Base-by-base conservation (phyloP, 1,140 invertebrate genomes). In the Odontomachus brunneus region DNA sequence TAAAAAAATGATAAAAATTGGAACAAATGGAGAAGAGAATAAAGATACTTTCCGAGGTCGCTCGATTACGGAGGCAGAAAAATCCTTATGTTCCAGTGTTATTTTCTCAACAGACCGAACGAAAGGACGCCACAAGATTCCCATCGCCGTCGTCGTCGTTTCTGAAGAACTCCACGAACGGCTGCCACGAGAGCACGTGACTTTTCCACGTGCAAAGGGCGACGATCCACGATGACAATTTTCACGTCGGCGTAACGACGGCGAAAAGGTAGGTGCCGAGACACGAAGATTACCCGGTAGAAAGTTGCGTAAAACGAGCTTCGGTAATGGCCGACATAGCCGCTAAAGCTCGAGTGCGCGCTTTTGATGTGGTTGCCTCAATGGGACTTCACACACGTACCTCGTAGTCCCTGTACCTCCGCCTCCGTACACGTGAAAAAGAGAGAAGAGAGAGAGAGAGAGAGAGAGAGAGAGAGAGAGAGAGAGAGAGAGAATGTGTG, bases 281-380 rank as follows among this genome's bases (percentile, higher is more conserved):
- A 33, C 44, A 51, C 33, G 33, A 83, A 83, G 82, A 87, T 87
- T 84, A 65, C 29, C 65, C 44, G 49, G 38, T 57, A 63, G 62
- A 86, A 87, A 87, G 82, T 87, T 87, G 85, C 86, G 86, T 81
- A 80, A 88, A 88, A 87, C 44, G 85, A 84, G 75, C 38, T 49
- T 33, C 81, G 57, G 82, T 81, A 81, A 74, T 84, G 84, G 82
- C n/a, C 63, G 51, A 69, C 82, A 55, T 84, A 48, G 55, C 57
- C 81, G 84, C 65, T 44, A 74, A 87, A 86, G 84, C 80, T 83
- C 71, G 29, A 83, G 76, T 55, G 26, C 24, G 33, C 48, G 73
- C 86, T 84, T 88, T 88, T 88, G 86, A 88, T 88, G 86, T 87
- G 86, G 82, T 84, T 44, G 48, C 33, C 17, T 60, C 57, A 88